Conservation (phyloP, 1,140 invertebrate genomes). For the Brachionus asplanchnoidis region DNA sequence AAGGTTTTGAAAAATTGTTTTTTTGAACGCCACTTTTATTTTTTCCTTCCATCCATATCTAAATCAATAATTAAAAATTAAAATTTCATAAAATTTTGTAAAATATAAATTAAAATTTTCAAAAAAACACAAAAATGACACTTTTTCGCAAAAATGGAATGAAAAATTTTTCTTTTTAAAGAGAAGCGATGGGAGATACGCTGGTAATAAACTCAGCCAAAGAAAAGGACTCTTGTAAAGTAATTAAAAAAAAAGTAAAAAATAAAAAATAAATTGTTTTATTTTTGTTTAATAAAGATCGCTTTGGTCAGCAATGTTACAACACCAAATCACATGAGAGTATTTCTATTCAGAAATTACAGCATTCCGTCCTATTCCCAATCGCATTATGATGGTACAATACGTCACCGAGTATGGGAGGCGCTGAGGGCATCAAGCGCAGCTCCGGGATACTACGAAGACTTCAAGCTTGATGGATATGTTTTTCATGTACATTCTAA, state of each 20-base stretch:
- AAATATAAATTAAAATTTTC: no score
- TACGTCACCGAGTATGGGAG: constrained; percentile 74
- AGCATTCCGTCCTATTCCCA: constrained; percentile 68
- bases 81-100: no score
- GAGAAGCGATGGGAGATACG: constrained; percentile 36
- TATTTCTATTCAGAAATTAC: constrained; percentile 82
- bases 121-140: no score
- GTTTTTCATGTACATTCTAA: constrained; percentile 68
- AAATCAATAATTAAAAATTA: no score
- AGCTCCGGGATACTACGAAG: constrained; percentile 85
- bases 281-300: constrained; percentile 29
- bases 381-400: constrained; percentile 73
- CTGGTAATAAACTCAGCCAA: constrained; percentile 45
- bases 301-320: constrained; percentile 41
- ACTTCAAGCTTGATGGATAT: constrained; percentile 69
- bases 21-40: no score
- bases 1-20: background rate
- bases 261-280: background rate
- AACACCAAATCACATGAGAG: constrained; percentile 31
- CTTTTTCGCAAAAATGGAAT: no score
- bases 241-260: constrained; percentile 48
- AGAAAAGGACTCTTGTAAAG: constrained; percentile 63
- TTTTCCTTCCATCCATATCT: no score
- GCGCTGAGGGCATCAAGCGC: constrained; percentile 82
- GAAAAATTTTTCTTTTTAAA: background rate